phyloP scores from a whole-genome alignment of 2,888 invertebrate species.

The Phasia obesa region DNA sequence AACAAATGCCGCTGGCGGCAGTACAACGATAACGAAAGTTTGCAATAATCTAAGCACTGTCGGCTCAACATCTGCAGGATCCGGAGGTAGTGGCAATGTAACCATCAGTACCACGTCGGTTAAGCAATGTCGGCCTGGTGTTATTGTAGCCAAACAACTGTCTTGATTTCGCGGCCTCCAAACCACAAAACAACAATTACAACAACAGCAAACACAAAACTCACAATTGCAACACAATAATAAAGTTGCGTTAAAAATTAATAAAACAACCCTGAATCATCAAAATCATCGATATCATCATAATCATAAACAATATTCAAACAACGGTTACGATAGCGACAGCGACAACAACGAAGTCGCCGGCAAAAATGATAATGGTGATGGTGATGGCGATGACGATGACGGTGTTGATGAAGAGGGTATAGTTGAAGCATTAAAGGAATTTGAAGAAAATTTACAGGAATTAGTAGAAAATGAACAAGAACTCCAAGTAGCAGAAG shows the following conservation, averaged over 20 bases:
- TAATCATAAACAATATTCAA: constrained; percentile 29
- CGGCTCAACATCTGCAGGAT: constrained; percentile 55
- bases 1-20: constrained; percentile 73
- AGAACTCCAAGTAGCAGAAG: background rate
- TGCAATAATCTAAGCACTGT: constrained; percentile 50
- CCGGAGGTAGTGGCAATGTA: constrained; percentile 73
- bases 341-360: constrained; percentile 9
- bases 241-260: constrained; percentile 51
- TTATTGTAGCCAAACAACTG: constrained; percentile 93
- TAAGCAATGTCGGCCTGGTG: constrained; percentile 92
- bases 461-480: constrained; percentile 57
- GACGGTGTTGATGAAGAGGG: constrained; percentile 6
- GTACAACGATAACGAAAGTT: constrained; percentile 65
- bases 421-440: constrained; percentile 33
- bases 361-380: constrained; percentile 7
- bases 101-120: constrained; percentile 81
- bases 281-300: constrained; percentile 34
- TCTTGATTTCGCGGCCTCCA: constrained; percentile 85
- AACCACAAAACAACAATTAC: constrained; percentile 65
- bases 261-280: constrained; percentile 39
- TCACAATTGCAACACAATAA: constrained; percentile 45
- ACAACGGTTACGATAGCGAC: constrained; percentile 15
- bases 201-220: constrained; percentile 42
- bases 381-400: constrained; percentile 14
- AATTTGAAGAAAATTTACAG: constrained; percentile 59